These are phyloP conservation scores for Heloderma charlesbogerti DNA, from an alignment of 2,113 vertebrate genomes.

Conservation along the genomic window DNA sequence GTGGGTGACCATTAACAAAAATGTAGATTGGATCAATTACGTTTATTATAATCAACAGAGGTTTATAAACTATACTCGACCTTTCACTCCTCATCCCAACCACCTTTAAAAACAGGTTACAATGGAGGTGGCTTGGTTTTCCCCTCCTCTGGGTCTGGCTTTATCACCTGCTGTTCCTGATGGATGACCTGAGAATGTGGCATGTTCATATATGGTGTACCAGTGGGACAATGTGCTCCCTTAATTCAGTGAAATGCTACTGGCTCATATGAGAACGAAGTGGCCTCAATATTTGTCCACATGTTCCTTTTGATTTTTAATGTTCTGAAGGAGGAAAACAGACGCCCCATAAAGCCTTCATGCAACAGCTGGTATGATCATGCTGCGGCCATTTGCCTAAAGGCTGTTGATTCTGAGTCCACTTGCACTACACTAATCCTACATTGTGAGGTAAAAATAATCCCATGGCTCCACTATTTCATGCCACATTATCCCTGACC, in stretches of 20 bases:
- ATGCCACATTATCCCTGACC: background rate
- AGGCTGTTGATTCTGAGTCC: background rate
- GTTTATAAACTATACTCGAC: no score
- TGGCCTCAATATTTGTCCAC: background rate
- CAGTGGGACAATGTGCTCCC: background rate
- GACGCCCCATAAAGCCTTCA: background rate
- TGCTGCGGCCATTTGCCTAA: background rate
- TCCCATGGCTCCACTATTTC: background rate
- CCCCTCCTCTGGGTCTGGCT: background rate
- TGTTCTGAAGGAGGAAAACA: background rate
- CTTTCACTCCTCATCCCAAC: background rate
- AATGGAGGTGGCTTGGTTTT: background rate
- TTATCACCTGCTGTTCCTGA: background rate
- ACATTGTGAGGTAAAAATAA: background rate
- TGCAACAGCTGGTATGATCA: background rate
- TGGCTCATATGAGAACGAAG: background rate
- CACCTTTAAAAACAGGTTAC: background rate
- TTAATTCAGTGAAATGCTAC: background rate
- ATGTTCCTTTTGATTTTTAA: background rate
- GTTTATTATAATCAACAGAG: no score
- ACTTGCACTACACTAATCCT: background rate
- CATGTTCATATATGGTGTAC: background rate
- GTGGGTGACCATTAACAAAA: no score
- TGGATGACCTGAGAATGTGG: background rate
- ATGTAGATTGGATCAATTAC: no score